A percentile compares a stretch with the other conserved stretches of the same genome.
Conservation (phyloP, 1,140 invertebrate species). For the Hypsibius dujardini region DNA sequence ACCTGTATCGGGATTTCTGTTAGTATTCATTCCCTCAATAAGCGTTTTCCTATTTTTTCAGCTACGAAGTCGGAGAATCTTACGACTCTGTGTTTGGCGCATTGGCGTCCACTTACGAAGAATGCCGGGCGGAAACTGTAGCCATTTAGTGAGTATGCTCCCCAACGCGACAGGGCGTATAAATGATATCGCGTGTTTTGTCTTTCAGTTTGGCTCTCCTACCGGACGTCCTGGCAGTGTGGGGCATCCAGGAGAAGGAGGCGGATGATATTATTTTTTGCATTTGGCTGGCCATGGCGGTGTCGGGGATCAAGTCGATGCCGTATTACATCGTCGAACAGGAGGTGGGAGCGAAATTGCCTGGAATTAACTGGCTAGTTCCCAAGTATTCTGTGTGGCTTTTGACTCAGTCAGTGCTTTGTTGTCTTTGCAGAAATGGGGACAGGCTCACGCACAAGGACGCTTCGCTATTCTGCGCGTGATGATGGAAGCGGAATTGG, state of each 20-base stretch:
- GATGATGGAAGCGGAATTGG: conserved; percentile 61
- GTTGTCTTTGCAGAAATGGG: conserved; percentile 16
- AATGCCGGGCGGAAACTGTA: conserved; percentile 84
- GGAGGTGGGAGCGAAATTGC: not conserved
- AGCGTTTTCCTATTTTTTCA: conserved; percentile 28
- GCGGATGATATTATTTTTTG: conserved; percentile 65
- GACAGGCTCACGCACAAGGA: conserved; percentile 66
- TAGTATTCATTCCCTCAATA: not conserved
- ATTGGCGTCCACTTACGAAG: conserved; percentile 74
- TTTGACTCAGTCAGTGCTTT: not conserved
- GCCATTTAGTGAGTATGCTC: too few species aligned
- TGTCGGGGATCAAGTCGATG: conserved; percentile 44
- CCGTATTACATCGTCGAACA: conserved; percentile 15
- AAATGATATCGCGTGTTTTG: too few species aligned
- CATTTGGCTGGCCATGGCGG: conserved; percentile 73
- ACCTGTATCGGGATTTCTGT: not conserved
- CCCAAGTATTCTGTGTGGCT: too few species aligned
- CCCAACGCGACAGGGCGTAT: too few species aligned
- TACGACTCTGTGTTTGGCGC: conserved; percentile 75
- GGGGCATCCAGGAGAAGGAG: conserved; percentile 59
- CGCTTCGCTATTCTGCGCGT: conserved; percentile 71
- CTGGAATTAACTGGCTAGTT: too few species aligned
- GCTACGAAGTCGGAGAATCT: conserved; percentile 64
- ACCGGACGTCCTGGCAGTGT: conserved; percentile 49
- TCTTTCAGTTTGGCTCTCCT: conserved; percentile 55